Evolutionary conservation across 2,888 invertebrate species (phyloP), one percentile per base, ranked within the genome.

Genomic region (Pycnomerus fuliginosus): DNA sequence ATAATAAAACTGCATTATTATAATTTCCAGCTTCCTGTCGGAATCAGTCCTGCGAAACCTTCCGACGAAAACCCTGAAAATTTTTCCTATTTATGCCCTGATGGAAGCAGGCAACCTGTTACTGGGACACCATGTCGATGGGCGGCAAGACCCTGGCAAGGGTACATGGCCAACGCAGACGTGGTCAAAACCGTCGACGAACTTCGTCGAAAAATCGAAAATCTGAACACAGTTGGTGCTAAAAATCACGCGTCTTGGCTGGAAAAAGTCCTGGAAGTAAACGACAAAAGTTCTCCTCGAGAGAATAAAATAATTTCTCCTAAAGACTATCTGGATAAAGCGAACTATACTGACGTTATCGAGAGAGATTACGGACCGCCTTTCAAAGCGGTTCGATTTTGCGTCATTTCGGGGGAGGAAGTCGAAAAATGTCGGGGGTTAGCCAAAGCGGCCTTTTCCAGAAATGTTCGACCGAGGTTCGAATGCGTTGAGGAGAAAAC

Each of bases 101-200:
- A 90, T 64, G 90, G 88, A 1, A 80, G 78, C 3, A 83, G 83
- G 58, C 78, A 80, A 0, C 79, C 85, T 1, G 74, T 89, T 7
- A 82, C 78, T 16, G 78, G 80, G 25, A 74, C 72, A 8, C 77
- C 82, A 1, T 91, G 90, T 62, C 80, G 84, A 1, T 91, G 90
- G 90, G 90, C 90, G 0, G 86, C 87, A 1, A 77, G 90, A 44
- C 90, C 90, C n/a, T 90, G 90, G 87, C 87, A 83, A 62, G 87
- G 87, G 7, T 78, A 85, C 56, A 74, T 87, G 64, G 82, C 82
- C 3, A 87, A 87, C 61, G 79, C 79, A 7, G 82, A 80, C 43
- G 74, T 80, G 0, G 67, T 77, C 2, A 77, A 78, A 16, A 72
- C 75, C 10, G 62, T 79, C 5, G 69, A 76, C 4, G 78, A 79